Evolutionary conservation across 2,797 vertebrate genomes (phyloP).

Genomic region (Platyrinchus mystaceus): DNA sequence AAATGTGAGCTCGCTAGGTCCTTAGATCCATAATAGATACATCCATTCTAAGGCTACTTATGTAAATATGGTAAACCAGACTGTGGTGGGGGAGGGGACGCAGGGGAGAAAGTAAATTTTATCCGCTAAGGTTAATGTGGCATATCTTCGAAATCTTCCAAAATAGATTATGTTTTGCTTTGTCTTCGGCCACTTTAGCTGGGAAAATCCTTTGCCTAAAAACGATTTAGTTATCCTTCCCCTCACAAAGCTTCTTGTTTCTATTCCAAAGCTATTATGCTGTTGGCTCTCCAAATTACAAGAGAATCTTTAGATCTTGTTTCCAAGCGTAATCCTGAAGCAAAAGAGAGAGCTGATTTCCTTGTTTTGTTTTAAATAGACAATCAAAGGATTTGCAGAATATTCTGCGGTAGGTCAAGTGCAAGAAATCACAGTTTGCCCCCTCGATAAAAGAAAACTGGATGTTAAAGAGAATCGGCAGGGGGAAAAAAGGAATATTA

Average conservation of each 20-base stretch:
- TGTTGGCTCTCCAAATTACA: slow-evolving; percentile 74
- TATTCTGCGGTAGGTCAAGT: slow-evolving; percentile 87
- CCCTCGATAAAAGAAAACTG: slow-evolving; percentile 46
- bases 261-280: slow-evolving; percentile 75
- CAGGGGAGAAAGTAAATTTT: slow-evolving; percentile 67
- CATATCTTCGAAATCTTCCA: slow-evolving; percentile 78
- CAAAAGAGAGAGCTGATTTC: slow-evolving; percentile 74
- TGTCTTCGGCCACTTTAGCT: slow-evolving; percentile 75
- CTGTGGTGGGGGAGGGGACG: slow-evolving; percentile 26
- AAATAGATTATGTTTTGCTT: slow-evolving; percentile 76
- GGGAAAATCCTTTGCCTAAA: slow-evolving; percentile 78
- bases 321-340: slow-evolving; percentile 77
- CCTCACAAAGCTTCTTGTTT: slow-evolving; percentile 73
- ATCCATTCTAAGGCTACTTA: slow-evolving; percentile 74
- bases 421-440: slow-evolving; percentile 73
- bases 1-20: slow-evolving; percentile 68
- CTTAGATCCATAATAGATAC: slow-evolving; percentile 72
- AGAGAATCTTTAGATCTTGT: slow-evolving; percentile 80
- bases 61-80: slow-evolving; percentile 76
- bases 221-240: slow-evolving; percentile 72
- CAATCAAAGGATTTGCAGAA: slow-evolving; percentile 78
- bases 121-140: slow-evolving; percentile 75
- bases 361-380: slow-evolving; percentile 81
- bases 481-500: neutral
- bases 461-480: neutral